Evolutionary conservation across 1,140 invertebrate species (phyloP).

Genomic region (Amyelois transitella): DNA sequence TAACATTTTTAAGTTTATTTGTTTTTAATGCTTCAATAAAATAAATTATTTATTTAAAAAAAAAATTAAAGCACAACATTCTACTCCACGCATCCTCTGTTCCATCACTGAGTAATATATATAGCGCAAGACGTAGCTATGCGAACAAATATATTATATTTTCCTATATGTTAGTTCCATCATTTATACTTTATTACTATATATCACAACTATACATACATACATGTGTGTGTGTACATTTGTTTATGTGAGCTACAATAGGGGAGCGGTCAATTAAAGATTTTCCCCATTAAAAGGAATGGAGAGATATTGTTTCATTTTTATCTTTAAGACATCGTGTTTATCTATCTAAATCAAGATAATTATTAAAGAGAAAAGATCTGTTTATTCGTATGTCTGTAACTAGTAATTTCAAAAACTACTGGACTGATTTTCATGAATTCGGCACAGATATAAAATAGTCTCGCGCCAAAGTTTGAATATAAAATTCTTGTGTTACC

Average conservation of each 20-base stretch:
- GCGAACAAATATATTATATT: constrained; percentile 71
- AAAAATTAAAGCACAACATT: constrained; percentile 7
- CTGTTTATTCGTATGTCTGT: too few species aligned
- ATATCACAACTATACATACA: constrained; percentile 50
- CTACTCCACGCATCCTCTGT: constrained; percentile 32
- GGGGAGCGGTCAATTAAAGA: constrained; percentile 59
- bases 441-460: too few species aligned
- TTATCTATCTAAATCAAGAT: too few species aligned
- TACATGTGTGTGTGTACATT: constrained; percentile 21
- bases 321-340: too few species aligned
- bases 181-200: constrained; percentile 74
- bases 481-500: too few species aligned
- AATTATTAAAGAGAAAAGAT: too few species aligned
- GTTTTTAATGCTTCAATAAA: too few species aligned
- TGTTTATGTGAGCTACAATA: constrained; percentile 15
- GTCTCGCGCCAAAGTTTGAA: too few species aligned
- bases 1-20: too few species aligned
- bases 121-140: constrained; percentile 58
- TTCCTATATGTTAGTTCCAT: constrained; percentile 71
- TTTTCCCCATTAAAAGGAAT: constrained; percentile 58
- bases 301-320: constrained; percentile 22
- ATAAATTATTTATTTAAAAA: too few species aligned
- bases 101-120: constrained; percentile 59
- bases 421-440: too few species aligned
- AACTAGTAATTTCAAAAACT: too few species aligned